Conservation (phyloP, 1,140 invertebrate genomes). For the Tenebrio molitor region DNA sequence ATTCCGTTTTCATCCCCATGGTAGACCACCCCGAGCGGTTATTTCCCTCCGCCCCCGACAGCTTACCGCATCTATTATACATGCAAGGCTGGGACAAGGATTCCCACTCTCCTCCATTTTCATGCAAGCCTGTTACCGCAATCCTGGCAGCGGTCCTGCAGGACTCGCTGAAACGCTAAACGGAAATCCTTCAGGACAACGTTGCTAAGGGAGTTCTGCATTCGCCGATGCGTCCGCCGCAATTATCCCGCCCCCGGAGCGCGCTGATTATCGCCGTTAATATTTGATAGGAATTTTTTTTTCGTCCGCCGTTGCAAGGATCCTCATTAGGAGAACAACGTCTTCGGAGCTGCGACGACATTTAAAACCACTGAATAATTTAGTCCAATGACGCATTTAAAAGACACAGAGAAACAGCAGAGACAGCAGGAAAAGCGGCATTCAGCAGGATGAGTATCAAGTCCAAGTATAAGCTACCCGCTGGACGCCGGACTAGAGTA, state of each 20-base stretch:
- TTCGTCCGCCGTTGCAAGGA: no score
- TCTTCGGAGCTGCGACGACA: neutral
- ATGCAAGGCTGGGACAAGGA: conserved; percentile 44
- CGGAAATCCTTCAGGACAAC: conserved; percentile 49
- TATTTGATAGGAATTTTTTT: neutral
- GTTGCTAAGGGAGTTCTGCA: conserved; percentile 41
- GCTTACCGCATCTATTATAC: conserved; percentile 48
- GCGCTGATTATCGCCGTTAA: neutral
- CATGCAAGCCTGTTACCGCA: conserved; percentile 47
- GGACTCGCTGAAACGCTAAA: conserved; percentile 45
- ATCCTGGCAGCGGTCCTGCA: conserved; percentile 47
- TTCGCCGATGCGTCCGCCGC: conserved; percentile 8
- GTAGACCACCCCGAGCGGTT: neutral
- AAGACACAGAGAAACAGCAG: conserved; percentile 1
- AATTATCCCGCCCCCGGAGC: neutral
- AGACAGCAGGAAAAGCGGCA: conserved; percentile 27
- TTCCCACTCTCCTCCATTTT: conserved; percentile 43
- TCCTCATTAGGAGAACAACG: neutral
- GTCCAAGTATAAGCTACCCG: conserved; percentile 57
- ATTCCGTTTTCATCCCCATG: conserved; percentile 25
- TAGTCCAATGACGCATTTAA: neutral
- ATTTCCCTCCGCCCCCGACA: neutral
- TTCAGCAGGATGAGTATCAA: conserved; percentile 38
- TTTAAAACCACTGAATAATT: neutral
- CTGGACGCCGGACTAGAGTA: conserved; percentile 56